Evolutionary conservation across 2,888 invertebrate genomes (phyloP), one percentile per base, ranked within the genome.

Genomic region (Ephialtes manifestator): DNA sequence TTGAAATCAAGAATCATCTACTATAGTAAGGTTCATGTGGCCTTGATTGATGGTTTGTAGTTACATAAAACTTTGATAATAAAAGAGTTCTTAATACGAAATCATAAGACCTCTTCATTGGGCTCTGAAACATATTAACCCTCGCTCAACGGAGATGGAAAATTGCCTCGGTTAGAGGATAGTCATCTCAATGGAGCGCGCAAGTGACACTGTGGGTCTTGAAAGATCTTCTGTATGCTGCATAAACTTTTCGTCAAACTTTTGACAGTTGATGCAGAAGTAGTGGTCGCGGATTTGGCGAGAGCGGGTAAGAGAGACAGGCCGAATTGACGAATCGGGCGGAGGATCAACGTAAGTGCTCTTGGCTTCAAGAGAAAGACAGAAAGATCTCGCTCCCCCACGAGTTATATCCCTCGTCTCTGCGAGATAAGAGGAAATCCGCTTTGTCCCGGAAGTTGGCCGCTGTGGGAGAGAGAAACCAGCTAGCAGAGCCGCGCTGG

Each of bases 381-480:
- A 39, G 67, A 24, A 20, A 55, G 77, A 35, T 74, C 77, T 68
- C 67, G n/a, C 20, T 48, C 58, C 46, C n/a, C 46, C 46, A 43
- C 70, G 51, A 70, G 35, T 53, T 72, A 75, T 80, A 81, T 74
- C 60, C 81, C 63, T 74, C 71, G 84, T 81, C 84, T 78, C 53
- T 58, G 60, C 74, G 77, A 84, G 84, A 84, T 84, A 84, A 81
- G 84, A 81, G 72, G 31, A 84, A 68, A 68, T 78, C 74, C 81
- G 77, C 81, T 84, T 84, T 84, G 81, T 84, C 74, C 81, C 81
- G 74, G 74, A 84, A 84, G 84, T 84, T 84, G 77, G 84, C 46
- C 72, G 55, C 67, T 39, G 39, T 18, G 10, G 20, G 39, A 65
- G 35, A 43, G 58, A 43, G 24, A 58, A 58, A 53, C 72, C 60